Evolutionary conservation across 92 coral and sea anemone species (phyloP), one percentile per base, ranked within the genome.

Genomic region (Phenganax stokvisi): DNA sequence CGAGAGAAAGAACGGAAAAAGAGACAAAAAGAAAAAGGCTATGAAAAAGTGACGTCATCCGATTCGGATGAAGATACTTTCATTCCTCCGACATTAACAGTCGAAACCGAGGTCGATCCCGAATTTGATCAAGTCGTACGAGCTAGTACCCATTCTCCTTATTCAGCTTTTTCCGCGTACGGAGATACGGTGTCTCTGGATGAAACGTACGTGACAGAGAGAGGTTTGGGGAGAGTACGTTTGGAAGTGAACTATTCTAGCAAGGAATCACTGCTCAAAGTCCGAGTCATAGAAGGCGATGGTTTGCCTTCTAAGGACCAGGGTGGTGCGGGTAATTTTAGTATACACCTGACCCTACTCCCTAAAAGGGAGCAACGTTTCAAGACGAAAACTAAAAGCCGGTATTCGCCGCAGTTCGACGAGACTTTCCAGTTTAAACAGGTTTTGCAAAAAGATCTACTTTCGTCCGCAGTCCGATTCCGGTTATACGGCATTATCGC

Each of bases 351-450:
- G 20, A 79, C 89, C 13, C 89, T 92, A 6, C 87, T 96, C 0
- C 99, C 99, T 12, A 88, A 85, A 54, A 92, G 87, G 57, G 88
- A 80, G 65, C 99, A 96, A 59, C 90, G 97, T 28, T 90, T 92
- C 66, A 96, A 92, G 81, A 96, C 91, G 71, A 96, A 92, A 83
- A 47, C 92, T 15, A 84, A 87, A 56, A 79, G 90, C 58, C 83
- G 92, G 51, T 83, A 88, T 29, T 81, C 89, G n/a, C 97, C 99
- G 13, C 87, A 75, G 37, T 96, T 92, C 82, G 85, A 89, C 68
- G 99, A 96, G 82, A 92, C 90, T n/a, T 96, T 92, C 60, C 88
- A 88, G 28, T 96, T 96, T 57, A 93, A 96, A 77, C 87, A 97
- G n/a, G 88, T 96, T 0, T 81, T 86, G 59, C 84, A 88, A 73